A percentile compares a stretch with the other conserved stretches of the same genome.
Evolutionary conservation across 2,797 vertebrate genomes (phyloP).

Genomic region (Furcifer pardalis): DNA sequence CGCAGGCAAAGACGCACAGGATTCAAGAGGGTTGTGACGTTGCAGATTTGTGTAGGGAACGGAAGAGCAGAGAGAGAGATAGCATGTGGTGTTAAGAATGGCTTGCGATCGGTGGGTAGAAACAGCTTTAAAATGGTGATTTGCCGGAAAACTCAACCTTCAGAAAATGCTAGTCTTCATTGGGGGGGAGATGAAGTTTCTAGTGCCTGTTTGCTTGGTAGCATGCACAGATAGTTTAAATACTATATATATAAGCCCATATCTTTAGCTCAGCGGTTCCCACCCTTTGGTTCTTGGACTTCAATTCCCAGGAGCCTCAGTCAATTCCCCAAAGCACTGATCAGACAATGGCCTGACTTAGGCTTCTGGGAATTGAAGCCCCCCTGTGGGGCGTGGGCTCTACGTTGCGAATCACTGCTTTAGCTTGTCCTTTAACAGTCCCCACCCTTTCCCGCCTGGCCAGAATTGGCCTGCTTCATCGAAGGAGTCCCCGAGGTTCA

Average conservation of each 20-base stretch:
- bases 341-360: not conserved
- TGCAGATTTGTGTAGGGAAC: not conserved
- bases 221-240: not conserved
- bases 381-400: no score
- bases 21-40: not conserved
- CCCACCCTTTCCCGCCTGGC: no score
- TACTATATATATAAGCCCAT: no score
- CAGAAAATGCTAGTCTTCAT: not conserved
- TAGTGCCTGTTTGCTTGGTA: not conserved
- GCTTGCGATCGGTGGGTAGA: not conserved
- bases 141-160: not conserved
- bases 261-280: no score
- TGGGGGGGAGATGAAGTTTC: not conserved
- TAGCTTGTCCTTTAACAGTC: no score
- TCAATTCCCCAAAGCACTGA: no score
- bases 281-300: no score
- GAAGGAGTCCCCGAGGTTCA: not conserved
- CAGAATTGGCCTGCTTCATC: no score
- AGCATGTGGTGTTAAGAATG: no score
- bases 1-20: not conserved
- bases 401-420: no score
- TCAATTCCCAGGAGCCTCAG: no score
- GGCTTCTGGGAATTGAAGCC: not conserved
- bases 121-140: not conserved
- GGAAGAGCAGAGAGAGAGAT: not conserved